Evolutionary conservation across 2,797 vertebrate genomes (phyloP), one percentile per base, ranked within the genome.

Genomic region (Cirrhinus molitorella): DNA sequence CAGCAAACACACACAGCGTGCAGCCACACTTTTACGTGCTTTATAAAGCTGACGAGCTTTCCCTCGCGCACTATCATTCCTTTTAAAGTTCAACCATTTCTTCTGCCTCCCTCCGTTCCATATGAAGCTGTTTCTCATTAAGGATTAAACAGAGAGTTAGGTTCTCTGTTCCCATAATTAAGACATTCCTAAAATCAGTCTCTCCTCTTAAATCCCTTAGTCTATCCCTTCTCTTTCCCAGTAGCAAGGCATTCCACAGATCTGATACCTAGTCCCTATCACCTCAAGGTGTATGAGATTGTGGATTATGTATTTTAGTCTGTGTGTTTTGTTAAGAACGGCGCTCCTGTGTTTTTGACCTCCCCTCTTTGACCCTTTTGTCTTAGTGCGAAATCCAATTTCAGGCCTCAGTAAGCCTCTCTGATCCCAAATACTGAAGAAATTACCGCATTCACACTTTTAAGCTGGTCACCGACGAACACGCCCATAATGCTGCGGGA

Each of bases 91-190:
- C 72, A 83, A 53, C 74, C 49, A 21, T 68, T 80, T 76, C 88
- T 80, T 65, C 88, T 85, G 83, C 80, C 73, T 87, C 79, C 76
- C 6, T 65, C 89, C 87, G 84, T 83, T 87, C 89, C 88, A 86
- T 88, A 92, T 83, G 9, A 91, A 87, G 79, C 92, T 94, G 94
- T 84, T 94, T 92, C 91, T 92, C 89, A 92, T 94, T 93, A 94
- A 70, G 86, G 87, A 91, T 91, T 90, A 90, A 87, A 87, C 87
- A 66, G 86, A 92, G 59, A 91, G 90, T 34, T 70, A 65, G 86
- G 65, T 85, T 81, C 84, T 83, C 83, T n/a, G 11, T 68, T 80
- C 73, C 87, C 75, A 87, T 93, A 92, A 94, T 89, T 89, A 92
- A 91, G 90, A 81, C 89, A 89, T 80, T 72, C 88, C 85, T 80